phyloP scores from a whole-genome alignment of 2,888 invertebrate genomes.

The Perizoma affinitatum region DNA sequence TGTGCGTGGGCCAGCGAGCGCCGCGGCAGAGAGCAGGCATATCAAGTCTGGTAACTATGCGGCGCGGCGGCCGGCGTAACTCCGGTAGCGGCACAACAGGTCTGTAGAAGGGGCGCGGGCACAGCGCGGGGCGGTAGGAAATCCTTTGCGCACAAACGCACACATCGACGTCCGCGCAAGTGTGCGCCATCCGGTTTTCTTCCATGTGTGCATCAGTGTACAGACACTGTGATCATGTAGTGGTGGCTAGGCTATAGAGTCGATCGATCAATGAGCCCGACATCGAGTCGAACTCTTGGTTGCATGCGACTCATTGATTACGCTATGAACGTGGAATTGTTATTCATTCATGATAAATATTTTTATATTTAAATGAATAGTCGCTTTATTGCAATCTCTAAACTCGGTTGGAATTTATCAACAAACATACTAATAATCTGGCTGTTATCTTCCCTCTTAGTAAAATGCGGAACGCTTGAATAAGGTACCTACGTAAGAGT shows the following conservation, averaged over 20 bases:
- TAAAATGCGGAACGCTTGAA: no score
- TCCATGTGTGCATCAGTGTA: constrained; percentile 62
- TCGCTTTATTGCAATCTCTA: not conserved
- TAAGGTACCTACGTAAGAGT: no score
- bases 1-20: constrained; percentile 61
- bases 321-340: constrained; percentile 83
- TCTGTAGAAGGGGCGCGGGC: constrained; percentile 75
- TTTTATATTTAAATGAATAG: constrained; percentile 69
- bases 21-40: constrained; percentile 66
- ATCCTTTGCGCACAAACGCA: constrained; percentile 77
- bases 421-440: not conserved
- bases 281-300: constrained; percentile 75
- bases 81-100: constrained; percentile 84
- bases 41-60: constrained; percentile 83
- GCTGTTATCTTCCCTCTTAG: no score
- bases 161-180: constrained; percentile 51
- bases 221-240: constrained; percentile 57
- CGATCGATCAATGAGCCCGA: constrained; percentile 84
- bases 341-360: constrained; percentile 82
- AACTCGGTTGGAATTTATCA: constrained; percentile 1
- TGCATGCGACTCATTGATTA: constrained; percentile 84
- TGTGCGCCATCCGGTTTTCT: constrained; percentile 81
- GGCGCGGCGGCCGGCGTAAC: constrained; percentile 85
- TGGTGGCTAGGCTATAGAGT: constrained; percentile 68
- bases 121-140: constrained; percentile 76